A percentile compares a stretch with the other conserved stretches of the same genome.
These are phyloP conservation scores for Diloba caeruleocephala DNA, from an alignment of 2,888 invertebrate genomes.

Conservation along the genomic window DNA sequence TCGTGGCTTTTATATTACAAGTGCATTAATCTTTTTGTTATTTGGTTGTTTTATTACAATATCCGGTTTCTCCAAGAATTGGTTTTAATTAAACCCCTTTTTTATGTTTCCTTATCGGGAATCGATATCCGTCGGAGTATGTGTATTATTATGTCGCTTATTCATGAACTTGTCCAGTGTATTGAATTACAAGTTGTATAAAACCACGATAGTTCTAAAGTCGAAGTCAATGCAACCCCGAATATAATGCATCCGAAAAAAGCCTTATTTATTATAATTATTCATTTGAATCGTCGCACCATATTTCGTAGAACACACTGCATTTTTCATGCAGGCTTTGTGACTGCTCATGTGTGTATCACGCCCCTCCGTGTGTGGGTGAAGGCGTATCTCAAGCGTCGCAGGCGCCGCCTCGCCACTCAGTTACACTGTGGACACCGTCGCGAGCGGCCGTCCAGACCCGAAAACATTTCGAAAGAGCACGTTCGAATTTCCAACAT, in stretches of 20 bases:
- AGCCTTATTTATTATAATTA: slow-evolving; percentile 29
- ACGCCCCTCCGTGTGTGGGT: slow-evolving; percentile 64
- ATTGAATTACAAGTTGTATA: slow-evolving; percentile 22
- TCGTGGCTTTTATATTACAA: no score
- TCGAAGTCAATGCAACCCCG: slow-evolving; percentile 27
- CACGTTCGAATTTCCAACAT: slow-evolving; percentile 58
- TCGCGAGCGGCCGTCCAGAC: slow-evolving; percentile 64
- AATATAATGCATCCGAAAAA: slow-evolving; percentile 28
- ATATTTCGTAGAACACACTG: slow-evolving; percentile 67
- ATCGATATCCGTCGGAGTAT: slow-evolving; percentile 27
- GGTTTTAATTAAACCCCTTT: slow-evolving; percentile 8
- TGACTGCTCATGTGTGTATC: slow-evolving; percentile 54
- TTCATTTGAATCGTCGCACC: slow-evolving; percentile 59
- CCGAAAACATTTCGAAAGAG: slow-evolving; percentile 30
- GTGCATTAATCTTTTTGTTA: no score
- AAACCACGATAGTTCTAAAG: slow-evolving; percentile 46
- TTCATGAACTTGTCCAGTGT: slow-evolving; percentile 29
- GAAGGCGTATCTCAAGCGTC: slow-evolving; percentile 73
- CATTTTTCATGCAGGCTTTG: slow-evolving; percentile 82
- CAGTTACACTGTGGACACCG: slow-evolving; percentile 74
- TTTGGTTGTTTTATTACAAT: not conserved
- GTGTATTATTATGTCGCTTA: slow-evolving; percentile 26
- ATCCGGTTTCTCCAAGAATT: not conserved
- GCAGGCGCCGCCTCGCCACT: slow-evolving; percentile 78
- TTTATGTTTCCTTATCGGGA: slow-evolving; percentile 24